Evolutionary conservation across 2,797 vertebrate species (phyloP).

Genomic region (Sphenopsis melanotis): DNA sequence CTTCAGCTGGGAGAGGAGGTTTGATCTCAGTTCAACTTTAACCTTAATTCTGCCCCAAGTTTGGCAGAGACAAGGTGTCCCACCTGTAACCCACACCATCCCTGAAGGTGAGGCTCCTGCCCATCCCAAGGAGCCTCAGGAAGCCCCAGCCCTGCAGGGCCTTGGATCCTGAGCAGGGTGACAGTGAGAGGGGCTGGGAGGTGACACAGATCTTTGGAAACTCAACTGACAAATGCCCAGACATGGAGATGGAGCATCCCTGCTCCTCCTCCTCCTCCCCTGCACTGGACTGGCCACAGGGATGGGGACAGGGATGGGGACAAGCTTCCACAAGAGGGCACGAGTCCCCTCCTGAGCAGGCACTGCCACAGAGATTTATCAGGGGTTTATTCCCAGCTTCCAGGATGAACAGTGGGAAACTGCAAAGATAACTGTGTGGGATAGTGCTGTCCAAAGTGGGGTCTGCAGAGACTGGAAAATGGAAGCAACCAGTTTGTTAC

Average conservation of each 20-base stretch:
- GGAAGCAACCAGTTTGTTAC: not conserved
- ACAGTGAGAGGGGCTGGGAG: not conserved
- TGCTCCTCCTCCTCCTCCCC: not conserved
- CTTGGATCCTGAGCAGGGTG: not conserved
- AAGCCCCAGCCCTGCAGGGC: rapidly evolving
- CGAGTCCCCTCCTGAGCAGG: not conserved
- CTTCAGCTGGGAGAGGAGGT: not conserved
- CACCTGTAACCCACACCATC: not conserved
- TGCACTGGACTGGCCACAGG: not conserved
- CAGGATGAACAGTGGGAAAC: not conserved
- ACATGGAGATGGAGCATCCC: not conserved
- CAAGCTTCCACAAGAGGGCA: conserved; percentile 44
- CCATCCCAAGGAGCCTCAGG: rapidly evolving
- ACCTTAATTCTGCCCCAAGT: not conserved
- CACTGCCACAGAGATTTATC: not conserved
- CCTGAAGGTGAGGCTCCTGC: not conserved
- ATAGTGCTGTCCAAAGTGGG: rapidly evolving
- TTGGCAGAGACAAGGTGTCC: not conserved
- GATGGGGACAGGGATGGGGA: not conserved
- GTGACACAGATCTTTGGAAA: rapidly evolving
- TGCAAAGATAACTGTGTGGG: rapidly evolving
- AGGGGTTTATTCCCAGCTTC: not conserved
- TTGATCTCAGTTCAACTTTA: not conserved
- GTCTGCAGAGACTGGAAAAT: not conserved
- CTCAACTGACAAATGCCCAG: not conserved